phyloP scores from a whole-genome alignment of 1,140 invertebrate genomes.

The Cryptotermes secundus region DNA sequence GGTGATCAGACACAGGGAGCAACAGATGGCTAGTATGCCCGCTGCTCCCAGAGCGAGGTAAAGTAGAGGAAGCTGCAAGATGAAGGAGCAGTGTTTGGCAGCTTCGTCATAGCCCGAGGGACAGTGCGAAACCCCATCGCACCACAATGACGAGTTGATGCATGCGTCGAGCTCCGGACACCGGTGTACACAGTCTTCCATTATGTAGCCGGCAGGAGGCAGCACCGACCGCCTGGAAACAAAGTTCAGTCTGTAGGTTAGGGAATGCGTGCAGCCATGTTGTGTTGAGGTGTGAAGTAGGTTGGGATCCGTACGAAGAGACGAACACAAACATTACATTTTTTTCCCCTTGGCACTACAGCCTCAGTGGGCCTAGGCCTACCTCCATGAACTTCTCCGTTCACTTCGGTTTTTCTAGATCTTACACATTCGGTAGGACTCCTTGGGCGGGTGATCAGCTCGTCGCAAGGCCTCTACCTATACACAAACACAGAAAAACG shows the following conservation, averaged over 20 bases:
- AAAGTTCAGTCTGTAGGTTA: neutral
- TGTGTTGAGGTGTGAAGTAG: neutral
- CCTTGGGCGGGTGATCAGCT: no score
- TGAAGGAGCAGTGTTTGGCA: constrained; percentile 71
- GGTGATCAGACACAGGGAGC: neutral
- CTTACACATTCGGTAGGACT: no score
- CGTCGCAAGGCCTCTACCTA: no score
- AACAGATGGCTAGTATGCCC: neutral
- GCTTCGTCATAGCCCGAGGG: constrained; percentile 86
- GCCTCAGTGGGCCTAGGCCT: no score
- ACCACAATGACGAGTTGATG: constrained; percentile 85
- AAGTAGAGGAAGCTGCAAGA: constrained; percentile 70
- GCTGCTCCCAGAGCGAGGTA: constrained; percentile 52
- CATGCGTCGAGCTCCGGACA: constrained; percentile 86
- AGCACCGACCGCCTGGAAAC: constrained; percentile 45
- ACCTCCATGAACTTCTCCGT: no score
- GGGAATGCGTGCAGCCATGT: neutral
- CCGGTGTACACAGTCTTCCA: constrained; percentile 72
- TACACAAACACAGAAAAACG: no score
- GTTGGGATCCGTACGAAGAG: no score
- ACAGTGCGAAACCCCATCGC: constrained; percentile 80
- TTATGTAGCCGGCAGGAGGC: constrained; percentile 54
- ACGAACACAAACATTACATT: no score
- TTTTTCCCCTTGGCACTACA: no score
- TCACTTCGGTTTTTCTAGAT: no score